These are phyloP conservation scores for Halcyon chelicuti DNA, from an alignment of 2,797 vertebrate genomes.

Conservation along the genomic window DNA sequence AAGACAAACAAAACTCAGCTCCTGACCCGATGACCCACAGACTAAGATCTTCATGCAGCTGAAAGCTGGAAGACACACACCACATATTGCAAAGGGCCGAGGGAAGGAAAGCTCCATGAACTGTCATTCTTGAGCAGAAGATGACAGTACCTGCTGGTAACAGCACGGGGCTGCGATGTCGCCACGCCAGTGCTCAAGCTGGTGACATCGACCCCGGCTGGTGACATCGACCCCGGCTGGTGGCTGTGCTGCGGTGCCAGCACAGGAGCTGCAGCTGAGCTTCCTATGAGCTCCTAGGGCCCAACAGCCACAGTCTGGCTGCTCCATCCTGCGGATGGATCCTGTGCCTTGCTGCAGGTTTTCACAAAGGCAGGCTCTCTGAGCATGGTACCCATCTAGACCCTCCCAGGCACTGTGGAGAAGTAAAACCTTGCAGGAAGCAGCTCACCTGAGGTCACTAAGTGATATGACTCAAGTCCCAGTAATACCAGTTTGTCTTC, in stretches of 20 bases:
- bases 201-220: too few relatives aligned
- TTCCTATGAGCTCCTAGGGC: neutral
- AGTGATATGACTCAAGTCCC: neutral
- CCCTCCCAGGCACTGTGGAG: neutral
- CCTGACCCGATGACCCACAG: neutral
- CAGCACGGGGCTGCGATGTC: neutral
- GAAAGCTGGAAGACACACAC: neutral
- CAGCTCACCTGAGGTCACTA: neutral
- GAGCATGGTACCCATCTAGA: neutral
- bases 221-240: neutral
- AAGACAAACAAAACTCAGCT: neutral
- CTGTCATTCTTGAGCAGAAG: neutral
- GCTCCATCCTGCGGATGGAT: neutral
- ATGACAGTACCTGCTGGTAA: neutral
- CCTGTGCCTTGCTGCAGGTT: neutral
- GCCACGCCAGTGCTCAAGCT: neutral
- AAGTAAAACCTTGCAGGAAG: neutral
- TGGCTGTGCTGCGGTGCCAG: neutral
- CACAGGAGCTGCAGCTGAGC: neutral
- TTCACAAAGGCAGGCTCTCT: neutral
- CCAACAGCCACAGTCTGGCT: neutral
- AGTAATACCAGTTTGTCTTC: neutral
- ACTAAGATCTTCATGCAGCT: neutral
- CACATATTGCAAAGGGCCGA: neutral
- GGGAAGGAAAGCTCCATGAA: neutral